A percentile compares a stretch with the other conserved stretches of the same genome.
These are phyloP conservation scores for Lutjanus argentimaculatus DNA, from an alignment of 2,797 vertebrate genomes.

Conservation along the genomic window DNA sequence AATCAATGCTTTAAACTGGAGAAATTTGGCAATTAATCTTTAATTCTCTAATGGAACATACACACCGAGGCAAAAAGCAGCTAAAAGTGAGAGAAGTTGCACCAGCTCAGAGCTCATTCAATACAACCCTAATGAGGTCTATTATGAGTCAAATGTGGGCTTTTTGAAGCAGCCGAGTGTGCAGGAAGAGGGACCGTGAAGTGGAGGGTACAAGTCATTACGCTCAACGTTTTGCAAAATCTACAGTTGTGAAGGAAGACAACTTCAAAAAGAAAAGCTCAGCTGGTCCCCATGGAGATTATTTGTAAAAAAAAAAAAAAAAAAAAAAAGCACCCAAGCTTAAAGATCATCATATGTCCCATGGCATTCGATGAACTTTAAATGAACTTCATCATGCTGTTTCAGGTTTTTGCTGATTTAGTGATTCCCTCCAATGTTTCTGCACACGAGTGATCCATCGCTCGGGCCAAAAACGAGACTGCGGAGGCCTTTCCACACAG, in stretches of 20 bases:
- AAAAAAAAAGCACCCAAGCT: slow-evolving; percentile 51
- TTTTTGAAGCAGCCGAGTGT: slow-evolving; percentile 75
- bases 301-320: slow-evolving; percentile 31
- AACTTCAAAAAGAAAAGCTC: slow-evolving; percentile 64
- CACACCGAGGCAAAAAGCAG: slow-evolving; percentile 60
- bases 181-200: slow-evolving; percentile 66
- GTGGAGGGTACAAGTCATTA: slow-evolving; percentile 70
- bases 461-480: not conserved
- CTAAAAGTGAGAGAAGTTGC: slow-evolving; percentile 61
- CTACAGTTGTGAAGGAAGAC: slow-evolving; percentile 63
- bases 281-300: slow-evolving; percentile 67
- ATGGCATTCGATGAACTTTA: slow-evolving; percentile 65
- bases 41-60: slow-evolving; percentile 80
- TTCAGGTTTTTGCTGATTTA: slow-evolving; percentile 13
- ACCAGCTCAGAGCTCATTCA: slow-evolving; percentile 70
- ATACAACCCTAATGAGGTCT: slow-evolving; percentile 81
- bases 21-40: slow-evolving; percentile 86
- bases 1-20: slow-evolving; percentile 84
- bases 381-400: slow-evolving; percentile 48
- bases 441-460: slow-evolving; percentile 3
- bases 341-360: slow-evolving; percentile 72
- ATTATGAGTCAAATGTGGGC: slow-evolving; percentile 78
- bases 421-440: not conserved
- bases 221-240: slow-evolving; percentile 68
- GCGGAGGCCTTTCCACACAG: slow-evolving; percentile 9